Evolutionary conservation across 35 echinoderm and acorn worm genomes (phyloP).

Genomic region (Heliocidaris erythrogramma): DNA sequence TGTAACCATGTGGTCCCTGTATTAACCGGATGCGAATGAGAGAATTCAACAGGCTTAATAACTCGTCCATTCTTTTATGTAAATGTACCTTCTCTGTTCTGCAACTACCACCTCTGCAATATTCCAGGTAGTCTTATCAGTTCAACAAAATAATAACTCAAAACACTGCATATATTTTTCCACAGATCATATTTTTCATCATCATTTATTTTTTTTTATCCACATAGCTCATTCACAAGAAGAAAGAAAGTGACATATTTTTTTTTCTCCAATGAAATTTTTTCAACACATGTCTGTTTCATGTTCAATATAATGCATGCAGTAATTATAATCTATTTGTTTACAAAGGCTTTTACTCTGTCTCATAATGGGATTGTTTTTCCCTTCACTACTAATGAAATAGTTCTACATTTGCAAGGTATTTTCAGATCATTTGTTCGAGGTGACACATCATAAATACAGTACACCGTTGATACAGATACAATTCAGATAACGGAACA

Average conservation of each 20-base stretch:
- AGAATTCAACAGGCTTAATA: no score
- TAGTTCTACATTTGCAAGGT: neutral
- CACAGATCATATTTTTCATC: conserved; percentile 44
- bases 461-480: neutral
- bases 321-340: conserved; percentile 21
- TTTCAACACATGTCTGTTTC: neutral
- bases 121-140: no score
- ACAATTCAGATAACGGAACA: conserved; percentile 10
- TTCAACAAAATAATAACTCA: neutral
- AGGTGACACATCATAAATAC: conserved; percentile 11
- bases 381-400: neutral
- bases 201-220: conserved; percentile 39
- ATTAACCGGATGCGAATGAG: no score
- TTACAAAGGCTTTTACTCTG: conserved; percentile 34
- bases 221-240: conserved; percentile 46
- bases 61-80: no score
- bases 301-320: conserved; percentile 42
- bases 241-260: conserved; percentile 38
- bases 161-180: conserved; percentile 14
- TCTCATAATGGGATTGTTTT: neutral
- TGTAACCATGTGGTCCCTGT: no score
- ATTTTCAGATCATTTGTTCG: conserved; percentile 18
- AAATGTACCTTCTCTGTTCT: no score
- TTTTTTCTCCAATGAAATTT: conserved; percentile 39
- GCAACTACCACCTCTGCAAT: no score